Base-by-base conservation (phyloP, 2,888 invertebrate genomes). In the Diaphora mendica region DNA sequence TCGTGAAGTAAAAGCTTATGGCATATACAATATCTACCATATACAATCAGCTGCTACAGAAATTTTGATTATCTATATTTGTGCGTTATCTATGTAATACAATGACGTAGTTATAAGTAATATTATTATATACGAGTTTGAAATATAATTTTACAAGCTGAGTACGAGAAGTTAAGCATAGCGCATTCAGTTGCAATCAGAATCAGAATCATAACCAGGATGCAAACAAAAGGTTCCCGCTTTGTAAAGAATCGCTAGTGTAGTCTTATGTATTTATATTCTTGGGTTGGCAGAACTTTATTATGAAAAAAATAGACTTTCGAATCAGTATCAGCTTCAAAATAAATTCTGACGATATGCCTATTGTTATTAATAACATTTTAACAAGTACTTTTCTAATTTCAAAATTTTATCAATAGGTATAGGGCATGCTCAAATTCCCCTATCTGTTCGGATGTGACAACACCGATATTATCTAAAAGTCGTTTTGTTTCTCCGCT, bases 361-460 rank as follows among this genome's bases (percentile, higher is more conserved):
- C 7, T n/a, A n/a, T 55, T n/a, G 23, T n/a, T 62, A 13, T 8
- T 62, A 17, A 30, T 17, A 30, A 30, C 17, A 30, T 62, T 17
- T 62, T 30, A 17, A 3, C 7, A 11, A 42, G 3, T 8, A 26
- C 39, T 42, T 65, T n/a, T 42, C 15, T 59, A 26, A 4, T 30
- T 7, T 66, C 30, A 48, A 26, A 71, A 42, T 33, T n/a, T 59
- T n/a, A 55, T 66, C 17, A 44, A 33, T 68, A 62, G 9, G 42
- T 81, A 79, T 81, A 80, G 76, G 77, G 67, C 79, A 74, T 77
- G 81, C 78, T 69, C 78, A 85, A 85, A 83, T 81, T 81, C 79
- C 79, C 82, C 78, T 88, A 91, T 91, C 90, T 83, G 77, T 81
- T 86, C 88, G 92, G 91, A 92, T 90, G 80, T 91, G 91, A 87